Evolutionary conservation across 2,797 vertebrate genomes (phyloP), one percentile per base, ranked within the genome.

Genomic region (Acanthopagrus latus): DNA sequence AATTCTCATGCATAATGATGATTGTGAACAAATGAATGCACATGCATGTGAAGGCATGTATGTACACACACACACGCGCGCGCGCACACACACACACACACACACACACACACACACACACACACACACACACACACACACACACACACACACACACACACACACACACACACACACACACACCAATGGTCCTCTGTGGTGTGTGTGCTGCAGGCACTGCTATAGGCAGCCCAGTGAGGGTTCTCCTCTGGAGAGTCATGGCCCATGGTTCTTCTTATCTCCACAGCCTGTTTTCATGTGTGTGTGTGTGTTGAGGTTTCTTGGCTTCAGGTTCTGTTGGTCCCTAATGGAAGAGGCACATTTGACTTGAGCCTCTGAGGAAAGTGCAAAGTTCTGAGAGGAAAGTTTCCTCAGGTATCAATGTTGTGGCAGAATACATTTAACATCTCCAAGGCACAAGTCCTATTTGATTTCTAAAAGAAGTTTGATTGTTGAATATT

Each of bases 161-260:
- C 68, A 29, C 66, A 69, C 68, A 51, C 75, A 48, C 71, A 20
- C 64, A 65, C 47, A 58, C 57, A 23, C 66, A 58, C 59, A 74
- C 81, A 64, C 29, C 14, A 51, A 68, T 68, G 73, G 64, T 70
- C 68, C 48, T 78, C 48, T 71, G 64, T 82, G 85, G 86, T 74
- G 63, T 81, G 67, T 87, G 74, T 80, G 93, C 93, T 93, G 85
- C 88, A 84, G 93, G 93, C 93, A 41, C 68, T 87, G 91, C 92
- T 93, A 62, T 20, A 81, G 93, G 92, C 92, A 66, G 78, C 81
- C 84, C 86, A 74, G 72, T 27, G 87, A 86, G 91, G 80, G 46
- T 63, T 67, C 77, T 80, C 76, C 86, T 89, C 87, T 8, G 57
- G 90, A 86, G 91, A 74, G 57, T 59, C 74, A 69, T 55, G 83